Evolutionary conservation across 2,797 vertebrate genomes (phyloP).

Genomic region (Mareca penelope): DNA sequence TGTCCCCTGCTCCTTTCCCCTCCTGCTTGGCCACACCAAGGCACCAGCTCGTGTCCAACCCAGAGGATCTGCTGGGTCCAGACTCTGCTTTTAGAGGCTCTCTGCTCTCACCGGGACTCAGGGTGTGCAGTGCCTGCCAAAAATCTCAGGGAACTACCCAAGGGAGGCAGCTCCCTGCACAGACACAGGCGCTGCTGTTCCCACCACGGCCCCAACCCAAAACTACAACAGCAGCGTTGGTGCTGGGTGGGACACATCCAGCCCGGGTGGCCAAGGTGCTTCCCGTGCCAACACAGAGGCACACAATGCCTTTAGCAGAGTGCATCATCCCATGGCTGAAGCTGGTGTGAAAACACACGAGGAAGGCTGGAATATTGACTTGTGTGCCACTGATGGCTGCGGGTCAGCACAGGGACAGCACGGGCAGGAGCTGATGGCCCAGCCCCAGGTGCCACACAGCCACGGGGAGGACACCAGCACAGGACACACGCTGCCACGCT

Average conservation of each 20-base stretch:
- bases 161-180: rapidly evolving
- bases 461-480: not conserved
- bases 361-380: not conserved
- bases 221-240: rapidly evolving
- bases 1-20: not conserved
- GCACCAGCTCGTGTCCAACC: not conserved
- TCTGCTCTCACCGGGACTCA: not conserved
- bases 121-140: not conserved
- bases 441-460: too few relatives aligned
- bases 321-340: rapidly evolving
- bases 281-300: rapidly evolving
- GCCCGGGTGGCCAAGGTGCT: not conserved
- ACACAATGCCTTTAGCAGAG: rapidly evolving
- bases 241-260: rapidly evolving
- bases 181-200: rapidly evolving
- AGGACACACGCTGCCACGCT: rapidly evolving
- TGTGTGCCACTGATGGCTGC: rapidly evolving
- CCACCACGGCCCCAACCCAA: not conserved
- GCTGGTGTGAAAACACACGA: not conserved
- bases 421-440: rapidly evolving
- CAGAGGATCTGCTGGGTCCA: too few relatives aligned
- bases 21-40: rapidly evolving
- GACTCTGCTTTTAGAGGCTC: not conserved
- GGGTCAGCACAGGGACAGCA: rapidly evolving
- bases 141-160: rapidly evolving